phyloP scores from a whole-genome alignment of 2,113 vertebrate genomes.

The Bucco capensis region DNA sequence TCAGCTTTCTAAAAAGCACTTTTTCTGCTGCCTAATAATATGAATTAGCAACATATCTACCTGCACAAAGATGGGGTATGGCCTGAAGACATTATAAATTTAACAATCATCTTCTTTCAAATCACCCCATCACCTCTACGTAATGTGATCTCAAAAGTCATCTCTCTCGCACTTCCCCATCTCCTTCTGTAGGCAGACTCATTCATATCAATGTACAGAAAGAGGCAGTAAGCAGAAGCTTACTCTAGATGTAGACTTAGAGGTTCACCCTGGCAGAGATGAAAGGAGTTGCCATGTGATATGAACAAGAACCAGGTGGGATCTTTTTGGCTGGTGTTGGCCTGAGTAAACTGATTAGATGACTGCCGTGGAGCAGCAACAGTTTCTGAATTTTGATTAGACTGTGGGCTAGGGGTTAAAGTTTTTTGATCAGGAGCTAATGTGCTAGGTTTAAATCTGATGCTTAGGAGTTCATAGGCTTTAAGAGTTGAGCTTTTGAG shows the following conservation, averaged over 20 bases:
- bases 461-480: neutral
- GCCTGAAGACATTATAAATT: neutral
- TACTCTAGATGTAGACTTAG: neutral
- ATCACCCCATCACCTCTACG: neutral
- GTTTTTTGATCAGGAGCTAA: neutral
- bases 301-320: neutral
- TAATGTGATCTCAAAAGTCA: neutral
- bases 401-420: neutral
- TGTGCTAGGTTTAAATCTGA: neutral
- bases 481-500: neutral
- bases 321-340: accelerated
- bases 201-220: neutral
- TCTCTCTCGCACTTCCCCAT: neutral
- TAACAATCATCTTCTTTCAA: neutral
- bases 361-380: neutral
- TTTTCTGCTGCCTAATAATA: neutral
- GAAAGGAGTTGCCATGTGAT: neutral
- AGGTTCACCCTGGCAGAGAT: neutral
- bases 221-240: neutral
- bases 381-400: neutral
- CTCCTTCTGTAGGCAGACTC: neutral
- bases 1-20: neutral
- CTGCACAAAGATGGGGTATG: neutral
- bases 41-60: neutral
- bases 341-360: neutral